A percentile compares a stretch with the other conserved stretches of the same genome.
Evolutionary conservation across 2,797 vertebrate species (phyloP).

Genomic region (Hippoglossus hippoglossus): DNA sequence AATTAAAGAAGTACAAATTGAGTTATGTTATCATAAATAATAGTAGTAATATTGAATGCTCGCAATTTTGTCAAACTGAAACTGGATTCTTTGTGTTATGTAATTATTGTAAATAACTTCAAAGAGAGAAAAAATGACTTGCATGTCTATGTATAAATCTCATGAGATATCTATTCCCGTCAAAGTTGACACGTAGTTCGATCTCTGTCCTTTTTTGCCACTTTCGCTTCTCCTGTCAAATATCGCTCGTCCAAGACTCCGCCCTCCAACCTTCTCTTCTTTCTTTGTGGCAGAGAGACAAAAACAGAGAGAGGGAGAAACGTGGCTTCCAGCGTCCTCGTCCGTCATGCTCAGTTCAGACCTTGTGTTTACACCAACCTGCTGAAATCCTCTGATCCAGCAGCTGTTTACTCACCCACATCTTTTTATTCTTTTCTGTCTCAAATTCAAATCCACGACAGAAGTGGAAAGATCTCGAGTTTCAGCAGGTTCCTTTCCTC

Average conservation of each 20-base stretch:
- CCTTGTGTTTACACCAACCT: not conserved
- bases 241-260: not conserved
- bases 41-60: constrained; percentile 85
- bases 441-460: too few relatives aligned
- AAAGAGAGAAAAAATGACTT: constrained; percentile 88
- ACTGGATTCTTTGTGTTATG: constrained; percentile 88
- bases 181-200: constrained; percentile 79
- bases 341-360: too few relatives aligned
- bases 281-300: not conserved
- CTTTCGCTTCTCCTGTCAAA: constrained; percentile 11
- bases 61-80: constrained; percentile 87
- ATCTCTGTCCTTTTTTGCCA: constrained; percentile 67
- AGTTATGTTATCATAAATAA: constrained; percentile 84
- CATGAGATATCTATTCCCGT: constrained; percentile 84
- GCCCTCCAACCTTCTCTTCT: not conserved
- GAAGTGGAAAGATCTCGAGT: not conserved
- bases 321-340: constrained; percentile 1
- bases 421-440: too few relatives aligned
- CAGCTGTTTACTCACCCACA: too few relatives aligned
- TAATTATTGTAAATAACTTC: constrained; percentile 91
- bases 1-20: constrained; percentile 77
- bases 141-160: constrained; percentile 90
- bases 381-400: constrained; percentile 4
- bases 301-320: constrained; percentile 35
- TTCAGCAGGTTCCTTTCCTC: not conserved